A percentile compares a stretch with the other conserved stretches of the same genome.
phyloP scores from a whole-genome alignment of 2,888 invertebrate genomes.

The Hirudinaria manillensis region DNA sequence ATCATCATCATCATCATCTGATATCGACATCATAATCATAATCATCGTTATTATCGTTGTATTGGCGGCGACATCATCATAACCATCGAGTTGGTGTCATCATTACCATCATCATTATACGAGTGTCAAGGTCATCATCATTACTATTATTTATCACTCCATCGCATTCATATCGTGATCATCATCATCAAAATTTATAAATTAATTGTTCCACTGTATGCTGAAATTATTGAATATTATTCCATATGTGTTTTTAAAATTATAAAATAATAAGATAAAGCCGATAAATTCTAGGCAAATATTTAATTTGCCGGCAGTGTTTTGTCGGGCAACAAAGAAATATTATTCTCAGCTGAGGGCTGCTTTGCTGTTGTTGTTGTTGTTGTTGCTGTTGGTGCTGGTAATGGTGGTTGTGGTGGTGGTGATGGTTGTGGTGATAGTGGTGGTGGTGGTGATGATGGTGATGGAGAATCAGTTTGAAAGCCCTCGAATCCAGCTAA shows the following conservation, averaged over 20 bases:
- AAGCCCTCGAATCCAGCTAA: too few species aligned
- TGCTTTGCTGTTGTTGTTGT: not conserved
- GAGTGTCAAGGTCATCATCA: not conserved
- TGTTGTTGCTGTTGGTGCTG: not conserved
- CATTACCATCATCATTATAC: slow-evolving; percentile 33
- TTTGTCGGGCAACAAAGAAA: not conserved
- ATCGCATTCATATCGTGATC: too few species aligned
- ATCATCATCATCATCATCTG: slow-evolving; percentile 33
- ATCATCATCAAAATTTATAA: not conserved
- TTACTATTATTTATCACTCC: not conserved
- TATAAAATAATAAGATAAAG: too few species aligned
- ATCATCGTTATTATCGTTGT: not conserved
- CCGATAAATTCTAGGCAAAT: too few species aligned
- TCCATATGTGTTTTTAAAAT: not conserved
- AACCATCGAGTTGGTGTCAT: slow-evolving; percentile 23
- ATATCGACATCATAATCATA: slow-evolving; percentile 26
- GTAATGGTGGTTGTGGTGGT: not conserved
- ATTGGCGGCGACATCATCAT: slow-evolving; percentile 6
- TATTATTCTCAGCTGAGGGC: not conserved
- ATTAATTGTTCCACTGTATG: not conserved
- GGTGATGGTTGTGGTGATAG: not conserved
- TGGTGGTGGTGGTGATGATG: not conserved
- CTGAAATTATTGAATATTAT: not conserved
- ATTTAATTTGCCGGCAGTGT: not conserved
- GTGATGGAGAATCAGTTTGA: too few species aligned